Conservation (phyloP, 1,140 invertebrate species). For the Sitophilus oryzae region DNA sequence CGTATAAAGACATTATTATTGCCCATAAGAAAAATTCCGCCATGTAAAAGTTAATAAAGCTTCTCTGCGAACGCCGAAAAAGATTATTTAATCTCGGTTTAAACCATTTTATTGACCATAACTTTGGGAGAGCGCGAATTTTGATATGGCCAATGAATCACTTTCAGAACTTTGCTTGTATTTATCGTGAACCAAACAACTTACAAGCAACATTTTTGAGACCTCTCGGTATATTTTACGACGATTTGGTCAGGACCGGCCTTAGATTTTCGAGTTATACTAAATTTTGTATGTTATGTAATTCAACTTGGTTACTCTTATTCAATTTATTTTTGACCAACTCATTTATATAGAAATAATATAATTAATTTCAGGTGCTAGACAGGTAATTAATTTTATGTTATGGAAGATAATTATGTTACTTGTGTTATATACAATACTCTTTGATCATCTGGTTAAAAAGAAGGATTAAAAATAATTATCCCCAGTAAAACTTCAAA, state of each 20-base stretch:
- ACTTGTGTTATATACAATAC: too few species aligned
- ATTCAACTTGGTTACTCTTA: too few species aligned
- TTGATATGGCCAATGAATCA: constrained; percentile 32
- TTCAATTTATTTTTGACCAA: too few species aligned
- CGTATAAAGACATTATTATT: constrained; percentile 20
- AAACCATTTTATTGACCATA: constrained; percentile 22
- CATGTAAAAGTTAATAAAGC: constrained; percentile 23
- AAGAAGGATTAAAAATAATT: too few species aligned
- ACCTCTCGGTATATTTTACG: constrained; percentile 18
- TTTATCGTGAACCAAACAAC: constrained; percentile 33
- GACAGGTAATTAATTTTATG: too few species aligned
- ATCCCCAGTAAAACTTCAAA: too few species aligned
- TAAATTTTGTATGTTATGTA: too few species aligned
- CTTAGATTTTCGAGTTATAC: too few species aligned
- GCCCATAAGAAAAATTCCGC: constrained; percentile 21
- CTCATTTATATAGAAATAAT: too few species aligned
- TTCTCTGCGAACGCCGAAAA: constrained; percentile 22
- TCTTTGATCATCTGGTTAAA: too few species aligned
- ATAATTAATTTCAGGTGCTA: too few species aligned
- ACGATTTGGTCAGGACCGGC: background rate
- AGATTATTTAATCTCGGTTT: constrained; percentile 22
- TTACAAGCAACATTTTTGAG: constrained; percentile 32
- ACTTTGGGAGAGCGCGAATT: constrained; percentile 24
- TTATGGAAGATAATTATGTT: too few species aligned
- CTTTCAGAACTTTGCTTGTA: constrained; percentile 28